A percentile compares a stretch with the other conserved stretches of the same genome.
phyloP scores from a whole-genome alignment of 2,888 invertebrate species.

The Myopa tessellatipennis region DNA sequence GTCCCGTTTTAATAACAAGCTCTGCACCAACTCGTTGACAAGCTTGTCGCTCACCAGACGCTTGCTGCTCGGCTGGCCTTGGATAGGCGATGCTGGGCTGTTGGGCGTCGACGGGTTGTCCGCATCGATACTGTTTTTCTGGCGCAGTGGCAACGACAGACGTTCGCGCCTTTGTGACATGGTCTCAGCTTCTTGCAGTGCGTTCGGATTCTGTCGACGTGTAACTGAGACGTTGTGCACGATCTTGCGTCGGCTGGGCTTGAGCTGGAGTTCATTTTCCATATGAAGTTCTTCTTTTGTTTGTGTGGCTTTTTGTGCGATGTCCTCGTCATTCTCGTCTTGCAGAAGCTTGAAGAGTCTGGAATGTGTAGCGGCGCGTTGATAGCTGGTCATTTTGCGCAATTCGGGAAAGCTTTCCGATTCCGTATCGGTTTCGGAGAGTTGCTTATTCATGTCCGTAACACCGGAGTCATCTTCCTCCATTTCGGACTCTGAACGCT shows the following conservation, averaged over 20 bases:
- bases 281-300: conserved; percentile 50
- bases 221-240: conserved; percentile 68
- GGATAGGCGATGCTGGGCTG: conserved; percentile 67
- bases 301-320: not conserved
- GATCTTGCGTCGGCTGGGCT: conserved; percentile 64
- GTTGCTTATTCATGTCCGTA: conserved; percentile 76
- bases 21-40: conserved; percentile 73
- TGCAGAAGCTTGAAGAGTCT: conserved; percentile 76
- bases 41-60: conserved; percentile 70
- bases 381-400: conserved; percentile 73
- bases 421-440: conserved; percentile 76
- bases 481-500: conserved; percentile 68
- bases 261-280: conserved; percentile 60
- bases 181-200: conserved; percentile 64
- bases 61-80: conserved; percentile 68
- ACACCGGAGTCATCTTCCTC: conserved; percentile 80
- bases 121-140: conserved; percentile 68
- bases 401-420: conserved; percentile 73
- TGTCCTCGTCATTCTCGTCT: conserved; percentile 70
- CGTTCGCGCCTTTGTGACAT: conserved; percentile 69
- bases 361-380: conserved; percentile 79
- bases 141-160: conserved; percentile 70
- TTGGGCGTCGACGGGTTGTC: conserved; percentile 71
- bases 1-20: conserved; percentile 71
- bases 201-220: conserved; percentile 64